Conservation (phyloP, 2,113 vertebrate species). For the Perca fluviatilis region DNA sequence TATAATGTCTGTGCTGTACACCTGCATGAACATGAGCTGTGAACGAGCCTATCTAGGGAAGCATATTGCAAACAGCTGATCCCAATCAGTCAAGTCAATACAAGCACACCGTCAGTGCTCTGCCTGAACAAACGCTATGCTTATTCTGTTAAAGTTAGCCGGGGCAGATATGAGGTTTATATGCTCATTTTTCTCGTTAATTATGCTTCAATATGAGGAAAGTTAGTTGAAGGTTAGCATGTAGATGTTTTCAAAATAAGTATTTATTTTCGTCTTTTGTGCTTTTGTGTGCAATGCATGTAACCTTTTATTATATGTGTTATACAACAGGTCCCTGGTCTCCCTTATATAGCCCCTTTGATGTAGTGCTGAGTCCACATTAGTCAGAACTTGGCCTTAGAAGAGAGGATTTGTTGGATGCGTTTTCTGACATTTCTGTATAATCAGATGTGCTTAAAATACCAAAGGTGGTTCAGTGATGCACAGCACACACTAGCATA, state of each 20-base stretch:
- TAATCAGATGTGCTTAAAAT: constrained; percentile 61
- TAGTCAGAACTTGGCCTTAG: constrained; percentile 43
- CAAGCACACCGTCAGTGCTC: not conserved
- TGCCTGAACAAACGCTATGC: not conserved
- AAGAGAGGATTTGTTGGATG: constrained; percentile 24
- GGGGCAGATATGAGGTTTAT: not conserved
- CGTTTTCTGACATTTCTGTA: constrained; percentile 47
- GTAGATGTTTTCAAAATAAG: not conserved
- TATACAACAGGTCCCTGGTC: constrained; percentile 23
- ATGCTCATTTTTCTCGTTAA: not conserved
- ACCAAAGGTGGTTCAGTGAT: constrained; percentile 33
- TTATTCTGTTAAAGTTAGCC: not conserved
- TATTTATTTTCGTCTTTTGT: not conserved
- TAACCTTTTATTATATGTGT: constrained; percentile 27
- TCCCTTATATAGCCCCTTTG: constrained; percentile 25
- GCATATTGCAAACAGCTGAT: not conserved
- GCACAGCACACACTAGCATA: constrained; percentile 36
- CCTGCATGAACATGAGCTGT: not conserved
- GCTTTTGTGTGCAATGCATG: not conserved
- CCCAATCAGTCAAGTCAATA: not conserved
- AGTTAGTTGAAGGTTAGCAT: not conserved
- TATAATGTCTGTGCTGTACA: not conserved
- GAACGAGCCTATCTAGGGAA: not conserved
- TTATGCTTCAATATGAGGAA: not conserved
- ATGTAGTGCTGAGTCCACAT: constrained; percentile 35